Percentiles rank a stretch among this genome's conserved stretches.
These are phyloP conservation scores for Telenomus remus DNA, from an alignment of 1,140 invertebrate genomes.

Conservation along the genomic window DNA sequence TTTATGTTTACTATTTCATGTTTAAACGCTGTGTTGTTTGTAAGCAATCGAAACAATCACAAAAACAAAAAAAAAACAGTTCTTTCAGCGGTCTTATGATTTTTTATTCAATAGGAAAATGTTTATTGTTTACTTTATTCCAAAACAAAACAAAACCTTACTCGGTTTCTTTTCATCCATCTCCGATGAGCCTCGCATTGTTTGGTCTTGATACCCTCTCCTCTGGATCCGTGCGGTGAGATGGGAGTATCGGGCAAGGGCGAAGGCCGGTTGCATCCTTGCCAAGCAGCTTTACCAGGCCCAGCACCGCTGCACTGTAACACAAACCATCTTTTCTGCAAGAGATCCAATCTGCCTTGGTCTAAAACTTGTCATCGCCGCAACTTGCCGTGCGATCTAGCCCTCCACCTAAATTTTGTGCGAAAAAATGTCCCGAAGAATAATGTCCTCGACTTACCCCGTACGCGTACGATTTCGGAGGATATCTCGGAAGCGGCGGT, in stretches of 20 bases:
- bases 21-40: too few species aligned
- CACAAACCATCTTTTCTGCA: slow-evolving; percentile 21
- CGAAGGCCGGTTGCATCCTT: slow-evolving; percentile 84
- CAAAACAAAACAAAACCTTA: slow-evolving; percentile 72
- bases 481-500: slow-evolving; percentile 88
- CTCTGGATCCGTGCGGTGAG: slow-evolving; percentile 69
- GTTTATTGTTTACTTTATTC: too few species aligned
- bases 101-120: too few species aligned
- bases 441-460: slow-evolving; percentile 68
- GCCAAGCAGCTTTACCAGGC: slow-evolving; percentile 85
- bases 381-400: too few species aligned
- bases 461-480: slow-evolving; percentile 84
- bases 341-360: too few species aligned
- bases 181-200: slow-evolving; percentile 80
- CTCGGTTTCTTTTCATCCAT: slow-evolving; percentile 90
- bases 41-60: too few species aligned
- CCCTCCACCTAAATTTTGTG: too few species aligned
- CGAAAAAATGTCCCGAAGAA: too few species aligned
- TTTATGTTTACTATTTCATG: too few species aligned
- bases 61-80: too few species aligned
- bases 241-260: slow-evolving; percentile 68
- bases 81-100: too few species aligned
- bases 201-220: slow-evolving; percentile 80
- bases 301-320: slow-evolving; percentile 72
- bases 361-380: too few species aligned